These are phyloP conservation scores for Tenualosa thibaudeaui DNA, from an alignment of 2,797 vertebrate species.

Conservation along the genomic window DNA sequence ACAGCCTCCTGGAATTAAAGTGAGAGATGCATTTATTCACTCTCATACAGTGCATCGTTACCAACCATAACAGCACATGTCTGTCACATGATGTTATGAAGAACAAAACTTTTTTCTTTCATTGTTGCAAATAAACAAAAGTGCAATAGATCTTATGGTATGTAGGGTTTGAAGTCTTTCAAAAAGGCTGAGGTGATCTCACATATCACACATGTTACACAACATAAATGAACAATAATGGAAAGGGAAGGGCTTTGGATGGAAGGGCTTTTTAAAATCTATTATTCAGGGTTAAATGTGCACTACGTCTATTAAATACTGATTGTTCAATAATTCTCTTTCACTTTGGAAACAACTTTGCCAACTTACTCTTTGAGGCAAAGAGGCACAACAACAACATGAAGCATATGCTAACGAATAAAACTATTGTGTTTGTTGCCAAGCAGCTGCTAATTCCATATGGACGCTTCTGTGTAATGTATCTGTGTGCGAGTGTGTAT, in stretches of 20 bases:
- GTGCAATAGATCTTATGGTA: not conserved
- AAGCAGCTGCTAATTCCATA: slow-evolving; percentile 74
- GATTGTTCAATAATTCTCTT: slow-evolving; percentile 2
- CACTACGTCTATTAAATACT: not conserved
- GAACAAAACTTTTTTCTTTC: slow-evolving; percentile 37
- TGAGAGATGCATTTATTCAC: slow-evolving; percentile 3
- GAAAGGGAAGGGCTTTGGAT: slow-evolving; percentile 21
- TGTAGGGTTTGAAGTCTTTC: not conserved
- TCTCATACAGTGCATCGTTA: not conserved
- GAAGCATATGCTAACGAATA: slow-evolving; percentile 68
- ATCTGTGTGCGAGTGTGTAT: not conserved
- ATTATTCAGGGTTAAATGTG: not conserved
- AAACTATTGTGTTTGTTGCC: slow-evolving; percentile 65
- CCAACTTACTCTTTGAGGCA: not conserved
- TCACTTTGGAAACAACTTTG: not conserved
- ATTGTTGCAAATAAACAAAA: not conserved
- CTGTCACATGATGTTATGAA: not conserved
- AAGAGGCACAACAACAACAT: slow-evolving; percentile 33
- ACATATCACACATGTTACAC: too few relatives aligned
- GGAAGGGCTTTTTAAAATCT: slow-evolving; percentile 27
- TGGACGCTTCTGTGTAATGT: slow-evolving; percentile 55
- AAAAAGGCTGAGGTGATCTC: not conserved
- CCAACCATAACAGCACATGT: not conserved
- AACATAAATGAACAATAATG: not conserved
- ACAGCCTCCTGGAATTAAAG: slow-evolving; percentile 42